Evolutionary conservation across 2,797 vertebrate genomes (phyloP), one percentile per base, ranked within the genome.

Genomic region (Aplochiton taeniatus): DNA sequence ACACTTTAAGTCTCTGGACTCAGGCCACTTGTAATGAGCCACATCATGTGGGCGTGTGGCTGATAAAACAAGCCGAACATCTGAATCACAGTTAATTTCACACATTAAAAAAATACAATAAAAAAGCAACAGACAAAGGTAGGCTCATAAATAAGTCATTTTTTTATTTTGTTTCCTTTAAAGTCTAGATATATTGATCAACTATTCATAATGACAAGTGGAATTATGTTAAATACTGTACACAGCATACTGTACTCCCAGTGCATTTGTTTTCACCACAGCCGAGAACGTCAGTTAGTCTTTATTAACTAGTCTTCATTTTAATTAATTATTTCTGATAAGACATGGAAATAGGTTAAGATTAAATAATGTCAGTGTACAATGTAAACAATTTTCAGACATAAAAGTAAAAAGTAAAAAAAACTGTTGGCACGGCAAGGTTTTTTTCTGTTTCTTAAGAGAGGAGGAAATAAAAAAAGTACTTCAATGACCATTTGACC

Each of bases 221-320:
- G 92, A 90, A 91, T 93, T 78, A 76, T 79, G 93, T 94, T 95
- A 95, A 98, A 98, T 95, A 98, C 96, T 97, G 95, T 95, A 97
- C 94, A 98, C 66, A 89, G 86, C 87, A 90, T 93, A 94, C 92
- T 92, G 90, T 90, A 92, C 93, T 93, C 92, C 95, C 95, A 97
- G 96, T 96, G 95, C 96, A 95, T 95, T 91, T 85, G 90, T 92
- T 92, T 93, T 93, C 92, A 93, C 90, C 90, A 93, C 92, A 92
- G 86, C 85, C 91, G 86, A 92, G 85, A 88, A 87, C 75, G 78
- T 79, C 73, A 60, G 76, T 87, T 81, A 84, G 82, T 81, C 78
- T 83, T 81, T 51, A 88, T 83, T 91, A 90, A 91, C 92, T 92
- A 90, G 90, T 95, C 95, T 98, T 98, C 95, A 96, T 96, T 95